phyloP scores from a whole-genome alignment of 2,113 vertebrate genomes.

The Eulemur rufifrons region DNA sequence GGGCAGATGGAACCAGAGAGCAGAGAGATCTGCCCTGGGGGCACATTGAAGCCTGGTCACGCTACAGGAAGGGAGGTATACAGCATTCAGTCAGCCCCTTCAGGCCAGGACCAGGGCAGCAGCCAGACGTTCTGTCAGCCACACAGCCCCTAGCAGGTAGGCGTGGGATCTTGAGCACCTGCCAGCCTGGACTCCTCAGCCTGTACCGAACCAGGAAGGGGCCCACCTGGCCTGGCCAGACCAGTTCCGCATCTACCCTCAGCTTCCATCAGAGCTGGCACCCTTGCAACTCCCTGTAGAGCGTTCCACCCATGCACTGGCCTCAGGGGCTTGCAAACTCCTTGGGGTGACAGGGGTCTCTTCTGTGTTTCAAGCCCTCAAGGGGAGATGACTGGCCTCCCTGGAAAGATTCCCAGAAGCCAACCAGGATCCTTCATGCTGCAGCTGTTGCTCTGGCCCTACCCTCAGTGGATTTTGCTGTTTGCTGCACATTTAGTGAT shows the following conservation, averaged over 20 bases:
- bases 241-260: neutral
- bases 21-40: neutral
- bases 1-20: neutral
- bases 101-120: neutral
- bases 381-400: conserved; percentile 1
- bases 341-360: neutral
- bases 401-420: conserved; percentile 42
- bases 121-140: neutral
- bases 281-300: neutral
- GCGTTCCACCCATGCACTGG: neutral
- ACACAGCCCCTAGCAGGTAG: neutral
- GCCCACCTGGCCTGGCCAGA: neutral
- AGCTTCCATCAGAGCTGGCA: neutral
- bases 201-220: neutral
- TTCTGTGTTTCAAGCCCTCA: neutral
- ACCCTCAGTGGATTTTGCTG: neutral
- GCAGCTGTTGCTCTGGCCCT: conserved; percentile 40
- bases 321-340: neutral
- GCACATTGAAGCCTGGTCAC: neutral
- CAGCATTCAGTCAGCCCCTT: neutral
- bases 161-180: neutral
- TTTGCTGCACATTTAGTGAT: neutral
- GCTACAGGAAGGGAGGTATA: neutral
- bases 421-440: neutral
- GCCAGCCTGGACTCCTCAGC: neutral